These are phyloP conservation scores for Nesogale talazaci DNA, from an alignment of 2,113 vertebrate genomes.

Conservation along the genomic window DNA sequence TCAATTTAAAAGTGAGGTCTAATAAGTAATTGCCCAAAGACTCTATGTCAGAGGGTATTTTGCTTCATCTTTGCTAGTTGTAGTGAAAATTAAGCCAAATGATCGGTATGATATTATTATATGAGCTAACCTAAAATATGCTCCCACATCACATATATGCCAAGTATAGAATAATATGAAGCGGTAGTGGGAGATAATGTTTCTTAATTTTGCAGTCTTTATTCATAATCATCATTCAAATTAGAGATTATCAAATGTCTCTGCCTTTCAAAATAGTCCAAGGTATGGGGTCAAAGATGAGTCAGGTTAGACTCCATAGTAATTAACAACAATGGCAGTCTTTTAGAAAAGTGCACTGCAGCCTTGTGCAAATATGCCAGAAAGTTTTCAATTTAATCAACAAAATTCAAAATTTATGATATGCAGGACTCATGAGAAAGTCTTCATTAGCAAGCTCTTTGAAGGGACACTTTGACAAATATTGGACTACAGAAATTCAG, in stretches of 20 bases:
- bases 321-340: not conserved
- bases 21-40: not conserved
- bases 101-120: not conserved
- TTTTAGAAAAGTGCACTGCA: not conserved
- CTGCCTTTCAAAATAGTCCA: not conserved
- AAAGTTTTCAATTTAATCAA: not conserved
- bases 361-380: not conserved
- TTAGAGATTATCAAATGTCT: too few relatives aligned
- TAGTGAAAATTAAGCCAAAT: slow-evolving; percentile 16
- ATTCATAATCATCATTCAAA: too few relatives aligned
- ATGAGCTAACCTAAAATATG: not conserved
- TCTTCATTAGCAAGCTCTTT: not conserved
- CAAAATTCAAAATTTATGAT: not conserved
- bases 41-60: not conserved
- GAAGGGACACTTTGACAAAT: not conserved
- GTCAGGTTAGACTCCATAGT: not conserved
- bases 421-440: not conserved
- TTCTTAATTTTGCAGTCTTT: not conserved
- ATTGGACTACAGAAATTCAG: not conserved
- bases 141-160: not conserved
- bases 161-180: not conserved
- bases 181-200: not conserved
- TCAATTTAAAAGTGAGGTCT: slow-evolving; percentile 7
- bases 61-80: slow-evolving; percentile 20
- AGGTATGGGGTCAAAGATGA: not conserved